Evolutionary conservation across 2,797 vertebrate genomes (phyloP).

Genomic region (Micropoecilia bifurca): DNA sequence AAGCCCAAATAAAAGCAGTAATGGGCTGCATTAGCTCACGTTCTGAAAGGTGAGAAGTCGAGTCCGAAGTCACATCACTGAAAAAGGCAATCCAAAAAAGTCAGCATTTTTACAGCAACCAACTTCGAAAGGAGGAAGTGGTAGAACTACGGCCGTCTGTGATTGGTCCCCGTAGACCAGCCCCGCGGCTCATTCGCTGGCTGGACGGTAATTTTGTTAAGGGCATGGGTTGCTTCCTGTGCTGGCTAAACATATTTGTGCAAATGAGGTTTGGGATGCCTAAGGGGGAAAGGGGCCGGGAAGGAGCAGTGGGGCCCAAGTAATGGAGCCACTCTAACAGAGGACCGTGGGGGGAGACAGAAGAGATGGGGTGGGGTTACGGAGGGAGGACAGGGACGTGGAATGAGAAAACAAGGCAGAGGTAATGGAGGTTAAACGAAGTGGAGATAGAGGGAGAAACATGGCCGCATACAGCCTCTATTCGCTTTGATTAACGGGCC

Average conservation of each 20-base stretch:
- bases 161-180: conserved; percentile 81
- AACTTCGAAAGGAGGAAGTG: conserved; percentile 66
- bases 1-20: conserved; percentile 65
- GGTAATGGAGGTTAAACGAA: conserved; percentile 75
- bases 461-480: conserved; percentile 69
- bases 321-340: conserved; percentile 70
- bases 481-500: conserved; percentile 69
- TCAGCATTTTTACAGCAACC: conserved; percentile 29
- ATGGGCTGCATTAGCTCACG: conserved; percentile 66
- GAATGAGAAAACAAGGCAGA: conserved; percentile 67
- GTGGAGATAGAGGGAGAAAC: conserved; percentile 68
- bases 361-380: conserved; percentile 9
- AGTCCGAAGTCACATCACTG: conserved; percentile 40
- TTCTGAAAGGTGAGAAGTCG: conserved; percentile 61
- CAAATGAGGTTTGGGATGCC: conserved; percentile 81
- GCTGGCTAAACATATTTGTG: conserved; percentile 83
- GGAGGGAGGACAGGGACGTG: conserved; percentile 54
- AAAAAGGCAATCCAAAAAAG: conserved; percentile 30
- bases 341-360: conserved; percentile 53
- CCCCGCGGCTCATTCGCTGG: conserved; percentile 79
- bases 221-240: conserved; percentile 81
- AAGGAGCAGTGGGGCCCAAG: conserved; percentile 34
- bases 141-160: conserved; percentile 50
- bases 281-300: conserved; percentile 58
- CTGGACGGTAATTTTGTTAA: conserved; percentile 79